Evolutionary conservation across 2,797 vertebrate genomes (phyloP).

Genomic region (Phrynocephalus guinanensis): DNA sequence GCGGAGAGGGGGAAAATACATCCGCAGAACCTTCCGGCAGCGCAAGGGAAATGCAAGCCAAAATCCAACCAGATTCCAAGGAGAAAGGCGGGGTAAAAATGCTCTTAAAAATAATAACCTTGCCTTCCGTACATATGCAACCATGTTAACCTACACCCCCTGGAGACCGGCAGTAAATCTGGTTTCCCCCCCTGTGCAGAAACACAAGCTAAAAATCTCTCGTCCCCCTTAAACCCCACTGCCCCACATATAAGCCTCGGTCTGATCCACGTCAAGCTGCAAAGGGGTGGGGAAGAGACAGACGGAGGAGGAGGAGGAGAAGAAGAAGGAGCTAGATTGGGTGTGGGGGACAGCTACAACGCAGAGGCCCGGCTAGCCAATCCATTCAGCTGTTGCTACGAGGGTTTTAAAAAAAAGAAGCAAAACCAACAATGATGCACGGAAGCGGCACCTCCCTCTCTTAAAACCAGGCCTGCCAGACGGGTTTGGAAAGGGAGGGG

Average conservation of each 20-base stretch:
- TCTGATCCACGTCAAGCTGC: background rate
- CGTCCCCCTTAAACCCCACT: too few relatives aligned
- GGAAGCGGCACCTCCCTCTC: background rate
- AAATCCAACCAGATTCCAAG: background rate
- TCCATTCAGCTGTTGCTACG: slow-evolving; percentile 61
- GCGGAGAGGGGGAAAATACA: background rate
- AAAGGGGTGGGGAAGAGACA: too few relatives aligned
- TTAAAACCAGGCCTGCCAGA: background rate
- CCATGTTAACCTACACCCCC: background rate
- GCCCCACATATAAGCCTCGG: background rate
- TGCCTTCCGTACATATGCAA: too few relatives aligned
- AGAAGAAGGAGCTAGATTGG: too few relatives aligned
- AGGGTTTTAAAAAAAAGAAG: slow-evolving; percentile 6
- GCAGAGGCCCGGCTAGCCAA: background rate
- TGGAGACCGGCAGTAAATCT: background rate
- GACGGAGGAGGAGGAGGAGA: background rate
- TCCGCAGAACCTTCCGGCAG: background rate
- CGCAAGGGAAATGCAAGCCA: background rate
- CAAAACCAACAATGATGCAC: too few relatives aligned
- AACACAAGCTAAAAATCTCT: background rate
- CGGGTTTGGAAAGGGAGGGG: background rate
- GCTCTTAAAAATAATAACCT: too few relatives aligned
- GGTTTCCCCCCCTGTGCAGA: background rate
- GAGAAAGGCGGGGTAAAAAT: too few relatives aligned
- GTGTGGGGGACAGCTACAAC: background rate